Conservation (phyloP, 2,888 invertebrate genomes). For the Parnassius orleans region DNA sequence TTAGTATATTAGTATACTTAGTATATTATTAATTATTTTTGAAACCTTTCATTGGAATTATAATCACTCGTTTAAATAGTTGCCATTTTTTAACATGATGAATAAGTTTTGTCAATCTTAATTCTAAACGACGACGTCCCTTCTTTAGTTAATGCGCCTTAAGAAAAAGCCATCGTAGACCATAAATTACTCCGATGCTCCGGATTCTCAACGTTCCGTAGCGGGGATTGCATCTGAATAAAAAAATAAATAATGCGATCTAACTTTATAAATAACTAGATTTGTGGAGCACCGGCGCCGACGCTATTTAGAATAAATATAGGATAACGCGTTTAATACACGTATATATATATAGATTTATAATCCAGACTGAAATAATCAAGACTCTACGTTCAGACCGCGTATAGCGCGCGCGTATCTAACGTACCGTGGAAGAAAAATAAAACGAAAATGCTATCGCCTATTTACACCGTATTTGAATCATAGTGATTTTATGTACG, state of each 20-base stretch:
- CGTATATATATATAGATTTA: conserved; percentile 31
- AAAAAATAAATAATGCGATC: conserved; percentile 39
- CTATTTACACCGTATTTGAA: not conserved
- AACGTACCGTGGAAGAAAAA: conserved; percentile 2
- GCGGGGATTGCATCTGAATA: conserved; percentile 54
- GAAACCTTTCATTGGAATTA: no score
- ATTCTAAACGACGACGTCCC: conserved; percentile 26
- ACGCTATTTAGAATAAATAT: conserved; percentile 58
- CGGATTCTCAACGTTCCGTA: conserved; percentile 40
- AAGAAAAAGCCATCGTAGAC: conserved; percentile 26
- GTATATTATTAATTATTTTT: no score
- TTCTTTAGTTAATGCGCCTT: conserved; percentile 24
- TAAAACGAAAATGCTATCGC: not conserved
- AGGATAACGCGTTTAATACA: conserved; percentile 39
- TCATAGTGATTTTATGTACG: not conserved
- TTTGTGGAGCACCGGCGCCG: conserved; percentile 59
- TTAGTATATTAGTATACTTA: no score
- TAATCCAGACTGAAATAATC: conserved; percentile 47
- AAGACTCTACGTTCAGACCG: conserved; percentile 42
- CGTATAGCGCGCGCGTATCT: conserved; percentile 30
- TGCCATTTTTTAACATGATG: conserved; percentile 2
- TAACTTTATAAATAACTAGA: conserved; percentile 65
- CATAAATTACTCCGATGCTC: conserved; percentile 35
- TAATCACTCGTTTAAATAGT: no score
- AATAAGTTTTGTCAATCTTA: conserved; percentile 9